Base-by-base conservation (phyloP, 2,113 vertebrate species). In the Oreochromis tanganicae region DNA sequence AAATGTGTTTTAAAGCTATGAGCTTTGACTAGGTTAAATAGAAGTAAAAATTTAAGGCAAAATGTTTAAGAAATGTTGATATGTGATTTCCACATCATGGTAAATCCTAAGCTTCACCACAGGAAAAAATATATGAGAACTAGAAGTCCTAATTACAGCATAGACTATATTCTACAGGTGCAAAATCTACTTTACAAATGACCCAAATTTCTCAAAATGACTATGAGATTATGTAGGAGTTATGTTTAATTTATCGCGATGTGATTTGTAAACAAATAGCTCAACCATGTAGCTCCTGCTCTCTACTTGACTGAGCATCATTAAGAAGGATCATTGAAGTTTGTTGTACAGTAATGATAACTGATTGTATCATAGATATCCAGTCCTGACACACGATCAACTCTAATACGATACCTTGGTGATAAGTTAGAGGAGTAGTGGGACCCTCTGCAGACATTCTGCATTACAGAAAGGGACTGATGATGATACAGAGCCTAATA, bases 301-400 rank as follows among this genome's bases (percentile, higher is more conserved):
- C 55, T 79, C 61, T 82, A 75, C 78, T 75, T 78, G 84, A 61
- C 21, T 59, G 17, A 79, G 14, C 41, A 50, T 85, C 82, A 91
- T 85, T 88, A 82, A 87, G 57, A 82, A 85, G 55, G 81, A 80
- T 89, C 61, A 80, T 73, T 61, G 81, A 87, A 84, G 87, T 88
- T 82, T 89, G 91, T 82, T 91, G 56, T 50, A 87, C 80, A 86
- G 84, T 86, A 91, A 91, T 71, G 81, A 88, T 89, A 87, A 92
- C 83, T 90, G 88, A 91, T 83, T 89, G 75, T 80, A 54, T 27
- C 19, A 19, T 75, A 78, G 71, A 66, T 17, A 43, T 88, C 16
- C 79, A 80, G 68, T 87, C 80, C 75, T 80, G 83, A 89, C 71
- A 85, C 84, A 84, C 50, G 52, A 89, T 81, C 80, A 13, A 75